Percentiles rank a stretch among this genome's conserved stretches.
These are phyloP conservation scores for Platichthys flesus DNA, from an alignment of 2,113 vertebrate species.

Conservation along the genomic window DNA sequence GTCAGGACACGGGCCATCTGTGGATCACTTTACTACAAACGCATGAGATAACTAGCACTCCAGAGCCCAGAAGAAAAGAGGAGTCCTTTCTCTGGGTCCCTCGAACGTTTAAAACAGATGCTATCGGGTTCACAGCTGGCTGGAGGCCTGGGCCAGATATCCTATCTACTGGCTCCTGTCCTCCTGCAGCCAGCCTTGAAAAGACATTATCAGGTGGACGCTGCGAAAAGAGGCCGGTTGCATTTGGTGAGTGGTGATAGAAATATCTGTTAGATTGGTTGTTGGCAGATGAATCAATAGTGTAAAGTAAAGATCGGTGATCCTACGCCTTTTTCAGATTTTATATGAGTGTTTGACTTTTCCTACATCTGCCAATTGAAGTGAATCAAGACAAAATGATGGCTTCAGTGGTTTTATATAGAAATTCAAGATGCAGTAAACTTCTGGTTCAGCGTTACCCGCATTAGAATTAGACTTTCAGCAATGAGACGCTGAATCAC, in stretches of 20 bases:
- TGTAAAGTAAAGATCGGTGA: neutral
- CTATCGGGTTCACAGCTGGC: conserved; percentile 79
- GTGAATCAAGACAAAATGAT: neutral
- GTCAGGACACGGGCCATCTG: conserved; percentile 71
- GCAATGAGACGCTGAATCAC: too few relatives aligned
- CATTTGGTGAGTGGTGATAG: conserved; percentile 31
- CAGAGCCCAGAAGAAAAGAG: conserved; percentile 69
- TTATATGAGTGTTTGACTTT: neutral
- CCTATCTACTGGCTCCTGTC: conserved; percentile 68
- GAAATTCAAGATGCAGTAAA: neutral
- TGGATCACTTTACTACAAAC: conserved; percentile 68
- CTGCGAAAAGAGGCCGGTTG: neutral
- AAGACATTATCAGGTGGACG: conserved; percentile 71
- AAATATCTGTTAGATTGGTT: neutral
- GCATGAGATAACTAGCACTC: conserved; percentile 68
- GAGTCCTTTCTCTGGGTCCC: conserved; percentile 53
- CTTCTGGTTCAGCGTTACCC: neutral
- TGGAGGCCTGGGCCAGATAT: conserved; percentile 65
- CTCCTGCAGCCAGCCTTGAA: conserved; percentile 62
- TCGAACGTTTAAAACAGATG: conserved; percentile 79
- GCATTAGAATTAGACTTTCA: too few relatives aligned
- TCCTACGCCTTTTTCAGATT: neutral
- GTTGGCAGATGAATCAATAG: neutral
- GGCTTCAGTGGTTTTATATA: neutral
- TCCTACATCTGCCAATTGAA: neutral